phyloP scores from a whole-genome alignment of 1,140 invertebrate genomes.

The Trachymyrmex septentrionalis region DNA sequence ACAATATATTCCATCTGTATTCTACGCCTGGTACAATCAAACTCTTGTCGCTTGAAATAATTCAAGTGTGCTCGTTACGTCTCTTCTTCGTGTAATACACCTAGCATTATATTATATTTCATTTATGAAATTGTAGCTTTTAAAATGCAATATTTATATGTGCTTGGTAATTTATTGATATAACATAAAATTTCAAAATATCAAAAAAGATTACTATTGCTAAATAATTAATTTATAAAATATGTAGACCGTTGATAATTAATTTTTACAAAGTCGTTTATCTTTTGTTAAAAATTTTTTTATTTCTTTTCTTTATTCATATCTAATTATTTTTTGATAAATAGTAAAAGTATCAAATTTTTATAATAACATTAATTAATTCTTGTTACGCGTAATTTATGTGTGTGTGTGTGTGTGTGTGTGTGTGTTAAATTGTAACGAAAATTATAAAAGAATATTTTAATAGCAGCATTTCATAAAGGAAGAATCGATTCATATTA shows the following conservation, averaged over 20 bases:
- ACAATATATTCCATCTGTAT: slow-evolving; percentile 33
- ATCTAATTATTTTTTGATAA: slow-evolving; percentile 7
- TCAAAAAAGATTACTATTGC: neutral
- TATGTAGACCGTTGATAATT: neutral
- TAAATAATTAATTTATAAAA: slow-evolving; percentile 20
- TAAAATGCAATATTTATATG: neutral
- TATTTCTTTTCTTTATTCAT: neutral
- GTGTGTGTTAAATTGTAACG: neutral
- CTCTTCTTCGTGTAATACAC: neutral
- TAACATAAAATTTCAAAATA: neutral
- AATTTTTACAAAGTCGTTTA: slow-evolving; percentile 6
- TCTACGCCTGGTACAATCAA: slow-evolving; percentile 3
- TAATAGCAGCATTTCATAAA: neutral
- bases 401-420: too few species aligned
- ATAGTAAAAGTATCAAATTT: neutral
- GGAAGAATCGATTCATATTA: neutral
- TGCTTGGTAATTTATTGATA: neutral
- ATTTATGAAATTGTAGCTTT: neutral
- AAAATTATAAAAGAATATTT: neutral
- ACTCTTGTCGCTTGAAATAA: slow-evolving; percentile 26
- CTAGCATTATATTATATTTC: neutral
- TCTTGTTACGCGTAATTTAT: neutral
- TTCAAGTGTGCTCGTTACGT: neutral
- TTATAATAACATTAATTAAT: neutral
- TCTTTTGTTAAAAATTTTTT: neutral